Evolutionary conservation across 2,888 invertebrate species (phyloP), one percentile per base, ranked within the genome.

Genomic region (Hedychridium roseum): DNA sequence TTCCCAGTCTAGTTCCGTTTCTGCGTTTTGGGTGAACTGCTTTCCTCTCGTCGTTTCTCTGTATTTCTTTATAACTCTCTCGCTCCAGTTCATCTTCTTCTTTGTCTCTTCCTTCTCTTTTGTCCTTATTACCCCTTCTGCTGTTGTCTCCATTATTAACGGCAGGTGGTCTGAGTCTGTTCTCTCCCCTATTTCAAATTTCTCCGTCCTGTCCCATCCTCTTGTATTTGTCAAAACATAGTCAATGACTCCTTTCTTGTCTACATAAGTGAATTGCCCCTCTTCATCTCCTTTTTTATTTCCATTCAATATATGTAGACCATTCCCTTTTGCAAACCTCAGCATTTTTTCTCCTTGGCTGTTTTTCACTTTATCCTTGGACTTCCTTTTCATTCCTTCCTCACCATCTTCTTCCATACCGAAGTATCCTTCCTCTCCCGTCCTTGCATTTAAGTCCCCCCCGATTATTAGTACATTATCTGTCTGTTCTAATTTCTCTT

Each of bases 221-320:
- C n/a, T n/a, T n/a, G n/a, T n/a, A n/a, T n/a, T n/a, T n/a, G n/a
- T n/a, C n/a, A n/a, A n/a, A n/a, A n/a, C n/a, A n/a, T n/a, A n/a
- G n/a, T n/a, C n/a, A n/a, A n/a, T n/a, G n/a, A n/a, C n/a, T n/a
- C n/a, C n/a, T n/a, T n/a, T n/a, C n/a, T n/a, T n/a, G n/a, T n/a
- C n/a, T n/a, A n/a, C n/a, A 23, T 38, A 43, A 2, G 32, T 45
- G 6, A 11, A 40, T 15, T 40, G 32, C 7, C 39, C 39, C 9
- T 40, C 16, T 18, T 46, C 46, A 15, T 40, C 39, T 15, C 34
- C 30, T 2, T 3, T 17, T 9, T 4, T 40, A 31, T 32, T 32
- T 20, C 40, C 40, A 17, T 45, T 45, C 5, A 40, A 11, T 1
- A 45, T 15, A 2, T 7, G 5, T 32, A 30, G 40, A 1, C 32